Percentiles rank a stretch among this genome's conserved stretches.
These are phyloP conservation scores for Callopanchax toddi DNA, from an alignment of 2,113 vertebrate species.

Conservation along the genomic window DNA sequence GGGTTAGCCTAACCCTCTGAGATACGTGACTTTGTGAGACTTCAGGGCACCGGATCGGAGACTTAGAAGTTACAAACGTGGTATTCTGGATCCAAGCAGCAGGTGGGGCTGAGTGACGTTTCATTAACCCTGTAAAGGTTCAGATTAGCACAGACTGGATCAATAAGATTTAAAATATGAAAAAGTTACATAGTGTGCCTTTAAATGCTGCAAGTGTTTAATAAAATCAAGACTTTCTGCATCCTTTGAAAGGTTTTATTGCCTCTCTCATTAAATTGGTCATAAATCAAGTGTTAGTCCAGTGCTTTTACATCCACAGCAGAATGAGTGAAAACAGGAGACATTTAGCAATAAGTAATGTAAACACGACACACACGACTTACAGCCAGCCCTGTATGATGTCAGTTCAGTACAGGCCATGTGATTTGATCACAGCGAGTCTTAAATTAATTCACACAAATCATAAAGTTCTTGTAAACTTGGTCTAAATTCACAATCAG, in stretches of 20 bases:
- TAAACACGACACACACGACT: slow-evolving; percentile 57
- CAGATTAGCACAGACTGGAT: too few relatives aligned
- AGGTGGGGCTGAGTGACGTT: too few relatives aligned
- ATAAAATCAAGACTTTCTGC: neutral
- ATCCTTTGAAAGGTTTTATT: slow-evolving; percentile 66
- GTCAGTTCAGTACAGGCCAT: slow-evolving; percentile 10
- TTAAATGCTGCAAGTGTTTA: too few relatives aligned
- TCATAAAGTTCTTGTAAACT: slow-evolving; percentile 17
- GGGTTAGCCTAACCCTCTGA: too few relatives aligned
- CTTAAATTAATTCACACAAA: neutral
- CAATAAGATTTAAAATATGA: too few relatives aligned
- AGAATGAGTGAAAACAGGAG: slow-evolving; percentile 51
- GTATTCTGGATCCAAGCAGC: too few relatives aligned
- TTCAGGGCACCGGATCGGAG: too few relatives aligned
- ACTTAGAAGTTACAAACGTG: too few relatives aligned
- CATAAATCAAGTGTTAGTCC: slow-evolving; percentile 59
- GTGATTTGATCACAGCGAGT: slow-evolving; percentile 35
- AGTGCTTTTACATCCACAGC: slow-evolving; percentile 48
- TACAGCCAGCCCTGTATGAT: slow-evolving; percentile 6
- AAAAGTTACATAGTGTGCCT: too few relatives aligned
- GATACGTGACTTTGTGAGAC: too few relatives aligned
- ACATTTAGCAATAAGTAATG: slow-evolving; percentile 40
- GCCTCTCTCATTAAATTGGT: slow-evolving; percentile 54
- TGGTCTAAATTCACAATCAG: neutral
- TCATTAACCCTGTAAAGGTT: too few relatives aligned